Conservation (phyloP, 2,888 invertebrate species). For the Anarsia innoxiella region DNA sequence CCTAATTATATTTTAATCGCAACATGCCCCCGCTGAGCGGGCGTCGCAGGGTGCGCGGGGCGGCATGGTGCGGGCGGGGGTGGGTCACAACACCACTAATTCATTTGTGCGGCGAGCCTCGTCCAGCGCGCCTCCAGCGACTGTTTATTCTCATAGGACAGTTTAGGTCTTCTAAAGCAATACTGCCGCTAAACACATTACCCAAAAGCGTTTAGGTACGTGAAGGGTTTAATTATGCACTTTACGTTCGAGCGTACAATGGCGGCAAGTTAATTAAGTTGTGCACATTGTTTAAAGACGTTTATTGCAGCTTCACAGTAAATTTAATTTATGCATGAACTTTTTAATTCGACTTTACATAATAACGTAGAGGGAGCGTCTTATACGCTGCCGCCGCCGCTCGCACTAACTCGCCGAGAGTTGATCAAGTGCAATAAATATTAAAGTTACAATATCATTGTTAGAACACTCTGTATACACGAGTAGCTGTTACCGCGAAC, state of each 20-base stretch:
- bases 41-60: conserved; percentile 18
- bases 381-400: conserved; percentile 27
- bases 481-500: conserved; percentile 58
- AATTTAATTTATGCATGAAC: conserved; percentile 54
- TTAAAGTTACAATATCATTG: conserved; percentile 71
- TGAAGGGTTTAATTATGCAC: conserved; percentile 68
- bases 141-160: conserved; percentile 72
- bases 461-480: conserved; percentile 49
- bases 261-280: conserved; percentile 68
- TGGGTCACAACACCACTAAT: conserved; percentile 54
- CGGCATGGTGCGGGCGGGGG: conserved; percentile 24
- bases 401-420: conserved; percentile 42
- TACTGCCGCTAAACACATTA: conserved; percentile 69
- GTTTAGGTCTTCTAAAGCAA: conserved; percentile 70
- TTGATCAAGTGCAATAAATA: conserved; percentile 72
- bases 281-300: conserved; percentile 58
- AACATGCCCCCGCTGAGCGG: conserved; percentile 43
- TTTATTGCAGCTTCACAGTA: conserved; percentile 42
- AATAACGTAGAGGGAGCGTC: conserved; percentile 26
- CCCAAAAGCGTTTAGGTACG: conserved; percentile 66
- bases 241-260: conserved; percentile 61
- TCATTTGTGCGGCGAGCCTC: conserved; percentile 62
- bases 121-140: conserved; percentile 48
- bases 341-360: conserved; percentile 47
- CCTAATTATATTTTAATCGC: conserved; percentile 75